Percentiles rank a stretch among this genome's conserved stretches.
phyloP scores from a whole-genome alignment of 2,797 vertebrate genomes.

The Cephalopachus bancanus region DNA sequence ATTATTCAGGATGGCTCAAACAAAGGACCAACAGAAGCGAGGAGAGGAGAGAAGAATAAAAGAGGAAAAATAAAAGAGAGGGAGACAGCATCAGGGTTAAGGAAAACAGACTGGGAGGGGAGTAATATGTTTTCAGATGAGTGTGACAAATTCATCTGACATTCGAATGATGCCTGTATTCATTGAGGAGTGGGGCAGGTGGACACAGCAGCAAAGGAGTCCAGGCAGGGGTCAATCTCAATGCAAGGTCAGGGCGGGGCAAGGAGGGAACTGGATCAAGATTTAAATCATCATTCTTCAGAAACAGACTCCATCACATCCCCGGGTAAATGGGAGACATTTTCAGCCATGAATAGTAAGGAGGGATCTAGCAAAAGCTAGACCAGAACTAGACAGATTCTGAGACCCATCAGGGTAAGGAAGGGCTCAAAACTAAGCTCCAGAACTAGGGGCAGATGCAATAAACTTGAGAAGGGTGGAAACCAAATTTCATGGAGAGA shows the following conservation, averaged over 20 bases:
- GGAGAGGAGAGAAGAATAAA: not conserved
- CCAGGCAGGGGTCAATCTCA: not conserved
- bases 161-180: not conserved
- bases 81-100: not conserved
- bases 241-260: not conserved
- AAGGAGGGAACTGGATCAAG: not conserved
- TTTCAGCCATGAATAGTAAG: not conserved
- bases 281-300: not conserved
- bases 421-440: not conserved
- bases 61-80: not conserved
- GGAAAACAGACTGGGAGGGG: not conserved
- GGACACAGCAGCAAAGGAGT: rapidly evolving
- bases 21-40: not conserved
- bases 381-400: not conserved
- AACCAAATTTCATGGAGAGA: not conserved
- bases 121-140: too few relatives aligned
- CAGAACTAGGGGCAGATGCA: not conserved
- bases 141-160: not conserved
- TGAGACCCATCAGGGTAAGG: not conserved
- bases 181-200: not conserved
- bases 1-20: not conserved
- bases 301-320: not conserved
- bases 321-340: not conserved
- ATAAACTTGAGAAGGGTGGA: not conserved
- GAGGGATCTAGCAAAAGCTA: not conserved